phyloP scores from a whole-genome alignment of 2,888 invertebrate species.

The Choristoneura rosaceana region DNA sequence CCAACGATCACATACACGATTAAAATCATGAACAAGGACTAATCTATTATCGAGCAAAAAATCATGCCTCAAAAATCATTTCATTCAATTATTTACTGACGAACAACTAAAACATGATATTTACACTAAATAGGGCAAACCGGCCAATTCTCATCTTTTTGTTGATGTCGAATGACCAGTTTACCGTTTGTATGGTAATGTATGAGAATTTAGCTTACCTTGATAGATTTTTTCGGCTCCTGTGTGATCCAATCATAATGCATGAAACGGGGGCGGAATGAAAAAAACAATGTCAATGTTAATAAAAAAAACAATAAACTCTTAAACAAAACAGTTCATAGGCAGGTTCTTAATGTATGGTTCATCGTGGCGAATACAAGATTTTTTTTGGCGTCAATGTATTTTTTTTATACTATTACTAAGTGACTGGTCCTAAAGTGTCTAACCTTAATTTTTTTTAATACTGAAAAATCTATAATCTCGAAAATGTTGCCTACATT shows the following conservation, averaged over 20 bases:
- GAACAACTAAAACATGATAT: slow-evolving; percentile 13
- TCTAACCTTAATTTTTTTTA: no score
- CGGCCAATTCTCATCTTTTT: no score
- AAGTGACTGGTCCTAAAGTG: no score
- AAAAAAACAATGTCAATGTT: slow-evolving; percentile 49
- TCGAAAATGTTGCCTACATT: no score
- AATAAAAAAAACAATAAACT: slow-evolving; percentile 28
- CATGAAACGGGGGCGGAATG: slow-evolving; percentile 65
- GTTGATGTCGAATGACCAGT: no score
- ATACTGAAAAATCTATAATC: no score
- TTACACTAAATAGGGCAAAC: slow-evolving; percentile 1
- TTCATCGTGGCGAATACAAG: no score
- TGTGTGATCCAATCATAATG: slow-evolving; percentile 58
- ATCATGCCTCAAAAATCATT: neutral
- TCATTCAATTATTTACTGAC: slow-evolving; percentile 16
- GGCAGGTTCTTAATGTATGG: neutral
- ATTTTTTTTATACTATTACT: no score
- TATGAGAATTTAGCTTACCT: slow-evolving; percentile 63
- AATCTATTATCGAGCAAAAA: neutral
- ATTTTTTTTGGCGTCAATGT: no score
- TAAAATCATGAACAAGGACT: slow-evolving; percentile 8
- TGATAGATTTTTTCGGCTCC: slow-evolving; percentile 82
- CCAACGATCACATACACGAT: slow-evolving; percentile 12
- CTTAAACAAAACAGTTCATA: slow-evolving; percentile 13
- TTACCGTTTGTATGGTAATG: slow-evolving; percentile 19